Evolutionary conservation across 2,797 vertebrate genomes (phyloP), one percentile per base, ranked within the genome.

Genomic region (Falco concolor): DNA sequence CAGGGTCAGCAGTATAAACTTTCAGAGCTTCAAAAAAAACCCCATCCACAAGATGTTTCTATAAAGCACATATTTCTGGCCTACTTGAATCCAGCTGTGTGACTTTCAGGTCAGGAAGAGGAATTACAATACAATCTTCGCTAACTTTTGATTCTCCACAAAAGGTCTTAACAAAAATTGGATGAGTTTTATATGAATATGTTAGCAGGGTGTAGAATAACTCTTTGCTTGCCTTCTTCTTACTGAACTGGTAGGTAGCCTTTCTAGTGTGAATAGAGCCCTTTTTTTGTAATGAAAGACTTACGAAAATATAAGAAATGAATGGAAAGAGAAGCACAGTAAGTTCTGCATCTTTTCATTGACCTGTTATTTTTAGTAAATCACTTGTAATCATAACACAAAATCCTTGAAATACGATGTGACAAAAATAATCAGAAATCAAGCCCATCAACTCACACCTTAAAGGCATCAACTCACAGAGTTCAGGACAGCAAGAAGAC

Each of bases 61-160:
- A 87, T 78, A 92, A 96, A 96, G 92, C 76, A 87, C 44, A 6
- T 44, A 80, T 95, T 95, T 96, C 93, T 94, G 89, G 76, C 91
- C 95, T 94, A 95, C 94, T 97, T 91, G 97, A 97, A 96, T 95
- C 95, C 95, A 96, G 80, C 96, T 97, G 94, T 91, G 90, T 95
- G 93, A 90, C 92, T 95, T 95, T 96, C 96, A 95, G 95, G 92
- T 95, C 81, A 90, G 94, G 82, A 87, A 96, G 91, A 92, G 88
- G 91, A 96, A 95, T 95, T 92, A 95, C 92, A 96, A 96, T 94
- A 92, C 90, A 92, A 87, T 93, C 92, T 96, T 97, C 61, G 2
- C 90, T 95, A 96, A 97, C 91, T 96, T 95, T 95, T 95, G 89
- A 95, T 97, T 96, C 92, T 90, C 91, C 72, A 95, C 95, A 95